Conservation (phyloP, 23 tunicate species). For the Clavelina lepadiformis region DNA sequence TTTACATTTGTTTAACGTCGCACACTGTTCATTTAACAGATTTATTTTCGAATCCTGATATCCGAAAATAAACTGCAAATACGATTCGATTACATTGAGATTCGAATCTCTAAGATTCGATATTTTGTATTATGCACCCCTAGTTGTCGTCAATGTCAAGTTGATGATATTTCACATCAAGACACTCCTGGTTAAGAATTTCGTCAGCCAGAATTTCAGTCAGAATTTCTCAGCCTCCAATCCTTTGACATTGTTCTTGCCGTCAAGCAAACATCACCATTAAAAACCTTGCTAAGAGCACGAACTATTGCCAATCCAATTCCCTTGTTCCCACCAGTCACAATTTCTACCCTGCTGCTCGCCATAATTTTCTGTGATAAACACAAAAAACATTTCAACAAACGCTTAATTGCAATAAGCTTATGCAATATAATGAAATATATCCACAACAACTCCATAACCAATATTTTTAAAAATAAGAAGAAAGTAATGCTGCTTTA, state of each 20-base stretch:
- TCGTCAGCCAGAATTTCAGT: too few relatives aligned
- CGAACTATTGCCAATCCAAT: slow-evolving; percentile 74
- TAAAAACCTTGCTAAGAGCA: slow-evolving; percentile 54
- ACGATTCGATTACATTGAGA: too few relatives aligned
- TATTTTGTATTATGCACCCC: too few relatives aligned
- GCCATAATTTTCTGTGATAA: slow-evolving; percentile 24
- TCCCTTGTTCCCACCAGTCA: slow-evolving; percentile 80
- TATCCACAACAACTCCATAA: neutral
- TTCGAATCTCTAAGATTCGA: too few relatives aligned
- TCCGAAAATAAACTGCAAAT: too few relatives aligned
- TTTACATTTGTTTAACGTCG: too few relatives aligned
- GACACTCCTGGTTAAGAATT: slow-evolving; percentile 34
- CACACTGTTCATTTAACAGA: too few relatives aligned
- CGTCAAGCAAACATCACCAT: slow-evolving; percentile 61
- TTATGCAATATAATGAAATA: neutral
- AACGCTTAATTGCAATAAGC: neutral
- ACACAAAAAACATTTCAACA: neutral
- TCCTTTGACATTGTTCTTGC: slow-evolving; percentile 51
- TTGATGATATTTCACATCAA: slow-evolving; percentile 49
- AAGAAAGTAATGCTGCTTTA: neutral
- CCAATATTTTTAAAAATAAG: neutral
- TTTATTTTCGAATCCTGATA: too few relatives aligned
- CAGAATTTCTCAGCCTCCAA: slow-evolving; percentile 44
- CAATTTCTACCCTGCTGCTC: slow-evolving; percentile 46
- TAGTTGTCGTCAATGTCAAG: slow-evolving; percentile 46